Percentiles rank a stretch among this genome's conserved stretches.
These are phyloP conservation scores for Melitaea athalia DNA, from an alignment of 2,888 invertebrate genomes.

Conservation along the genomic window DNA sequence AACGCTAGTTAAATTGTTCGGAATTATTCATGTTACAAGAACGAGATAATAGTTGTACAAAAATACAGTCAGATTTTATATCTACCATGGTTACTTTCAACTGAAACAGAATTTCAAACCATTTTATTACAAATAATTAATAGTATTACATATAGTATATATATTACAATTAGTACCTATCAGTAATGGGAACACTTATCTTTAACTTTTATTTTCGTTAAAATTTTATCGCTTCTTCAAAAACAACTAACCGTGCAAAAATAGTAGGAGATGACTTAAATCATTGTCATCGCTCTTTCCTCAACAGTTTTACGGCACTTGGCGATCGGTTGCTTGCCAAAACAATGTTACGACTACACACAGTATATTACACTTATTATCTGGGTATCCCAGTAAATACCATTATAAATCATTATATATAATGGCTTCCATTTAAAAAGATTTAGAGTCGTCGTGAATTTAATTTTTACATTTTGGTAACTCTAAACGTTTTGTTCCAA, in stretches of 20 bases:
- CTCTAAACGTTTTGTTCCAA: too few relatives aligned
- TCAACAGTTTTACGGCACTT: slow-evolving; percentile 27
- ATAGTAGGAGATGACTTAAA: slow-evolving; percentile 24
- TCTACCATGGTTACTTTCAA: too few relatives aligned
- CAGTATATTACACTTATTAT: slow-evolving; percentile 27
- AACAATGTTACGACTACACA: slow-evolving; percentile 22
- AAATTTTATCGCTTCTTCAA: slow-evolving; percentile 1
- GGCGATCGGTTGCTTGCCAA: slow-evolving; percentile 27
- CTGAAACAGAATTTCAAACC: neutral
- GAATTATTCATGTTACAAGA: neutral
- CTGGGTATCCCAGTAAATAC: slow-evolving; percentile 20
- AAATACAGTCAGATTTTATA: neutral
- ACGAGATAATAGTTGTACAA: neutral
- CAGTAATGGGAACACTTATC: too few relatives aligned
- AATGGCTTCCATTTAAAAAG: slow-evolving; percentile 13
- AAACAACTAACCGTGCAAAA: slow-evolving; percentile 17
- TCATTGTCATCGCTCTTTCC: slow-evolving; percentile 25
- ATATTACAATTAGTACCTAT: too few relatives aligned
- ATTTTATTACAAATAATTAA: too few relatives aligned
- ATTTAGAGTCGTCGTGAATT: slow-evolving; percentile 9
- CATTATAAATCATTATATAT: slow-evolving; percentile 15
- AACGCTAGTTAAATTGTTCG: neutral
- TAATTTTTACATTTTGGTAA: neutral
- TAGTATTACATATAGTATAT: too few relatives aligned
- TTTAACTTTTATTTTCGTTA: neutral